Conservation (phyloP, 1,140 invertebrate species). For the Drosophila saltans region DNA sequence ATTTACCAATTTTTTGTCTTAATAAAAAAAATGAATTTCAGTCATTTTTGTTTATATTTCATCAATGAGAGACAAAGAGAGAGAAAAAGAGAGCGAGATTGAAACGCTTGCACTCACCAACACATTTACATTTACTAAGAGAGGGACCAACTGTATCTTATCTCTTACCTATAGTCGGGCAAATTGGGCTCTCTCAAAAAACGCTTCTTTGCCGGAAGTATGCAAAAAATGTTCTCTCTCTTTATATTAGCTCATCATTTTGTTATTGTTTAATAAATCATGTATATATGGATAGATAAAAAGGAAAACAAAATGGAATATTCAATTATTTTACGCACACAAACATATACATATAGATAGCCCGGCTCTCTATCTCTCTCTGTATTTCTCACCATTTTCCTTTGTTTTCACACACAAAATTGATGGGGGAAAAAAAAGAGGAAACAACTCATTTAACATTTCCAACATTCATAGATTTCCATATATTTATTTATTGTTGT, state of each 20-base stretch:
- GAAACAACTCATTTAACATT: conserved; percentile 70
- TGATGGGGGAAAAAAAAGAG: conserved; percentile 36
- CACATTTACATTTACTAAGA: conserved; percentile 1
- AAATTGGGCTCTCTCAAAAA: conserved; percentile 1
- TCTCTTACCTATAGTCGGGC: background rate
- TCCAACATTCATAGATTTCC: conserved; percentile 45
- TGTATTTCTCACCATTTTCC: background rate
- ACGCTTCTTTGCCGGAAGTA: conserved; percentile 5
- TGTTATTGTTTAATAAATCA: conserved; percentile 17
- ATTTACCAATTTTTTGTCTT: conserved; percentile 4
- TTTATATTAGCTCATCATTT: conserved; percentile 16
- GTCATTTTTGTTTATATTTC: conserved; percentile 72
- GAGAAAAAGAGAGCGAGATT: background rate
- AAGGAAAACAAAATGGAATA: background rate
- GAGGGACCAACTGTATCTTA: background rate
- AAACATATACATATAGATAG: background rate
- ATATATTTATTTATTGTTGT: conserved; percentile 37
- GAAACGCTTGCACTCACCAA: background rate
- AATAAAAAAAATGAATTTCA: conserved; percentile 33
- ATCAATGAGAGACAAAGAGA: background rate
- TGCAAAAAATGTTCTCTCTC: conserved; percentile 12
- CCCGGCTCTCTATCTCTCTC: background rate
- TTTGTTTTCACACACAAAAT: conserved; percentile 1
- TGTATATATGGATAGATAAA: background rate
- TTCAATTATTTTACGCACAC: conserved; percentile 2